phyloP scores from a whole-genome alignment of 1,140 invertebrate genomes.

The Pachyrhynchus sulphureomaculatus region DNA sequence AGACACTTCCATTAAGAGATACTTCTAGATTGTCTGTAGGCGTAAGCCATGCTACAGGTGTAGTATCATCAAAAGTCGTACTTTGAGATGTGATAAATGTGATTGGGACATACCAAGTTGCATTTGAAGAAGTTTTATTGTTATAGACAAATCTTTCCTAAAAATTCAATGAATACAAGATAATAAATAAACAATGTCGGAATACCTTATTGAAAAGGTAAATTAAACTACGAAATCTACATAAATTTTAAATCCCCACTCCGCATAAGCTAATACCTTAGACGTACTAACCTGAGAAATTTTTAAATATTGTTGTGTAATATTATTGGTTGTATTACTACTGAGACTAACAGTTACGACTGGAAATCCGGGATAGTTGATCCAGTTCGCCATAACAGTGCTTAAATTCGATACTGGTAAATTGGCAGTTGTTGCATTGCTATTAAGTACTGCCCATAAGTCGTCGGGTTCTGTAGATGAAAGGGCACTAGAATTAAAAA shows the following conservation, averaged over 20 bases:
- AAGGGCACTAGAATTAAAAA: constrained; percentile 9
- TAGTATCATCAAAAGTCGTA: constrained; percentile 57
- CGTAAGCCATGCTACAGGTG: constrained; percentile 53
- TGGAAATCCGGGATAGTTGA: not conserved
- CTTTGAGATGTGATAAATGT: constrained; percentile 20
- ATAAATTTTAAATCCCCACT: constrained; percentile 57
- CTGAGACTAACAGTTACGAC: no score
- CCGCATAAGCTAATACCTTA: constrained; percentile 62
- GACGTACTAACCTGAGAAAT: not conserved
- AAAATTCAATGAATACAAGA: not conserved
- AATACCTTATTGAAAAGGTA: not conserved
- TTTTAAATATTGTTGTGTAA: not conserved
- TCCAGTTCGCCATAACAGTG: not conserved
- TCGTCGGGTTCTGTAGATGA: constrained; percentile 19
- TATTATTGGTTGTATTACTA: not conserved
- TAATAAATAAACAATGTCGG: not conserved
- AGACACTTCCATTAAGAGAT: constrained; percentile 52
- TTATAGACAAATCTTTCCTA: constrained; percentile 26
- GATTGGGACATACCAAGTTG: constrained; percentile 26
- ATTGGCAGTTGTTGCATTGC: constrained; percentile 24
- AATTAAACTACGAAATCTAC: not conserved
- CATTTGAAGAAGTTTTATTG: not conserved
- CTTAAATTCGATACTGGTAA: constrained; percentile 55
- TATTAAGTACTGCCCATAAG: constrained; percentile 34
- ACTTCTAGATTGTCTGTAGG: constrained; percentile 22